These are phyloP conservation scores for Pluvialis apricaria DNA, from an alignment of 2,113 vertebrate species.

Conservation along the genomic window DNA sequence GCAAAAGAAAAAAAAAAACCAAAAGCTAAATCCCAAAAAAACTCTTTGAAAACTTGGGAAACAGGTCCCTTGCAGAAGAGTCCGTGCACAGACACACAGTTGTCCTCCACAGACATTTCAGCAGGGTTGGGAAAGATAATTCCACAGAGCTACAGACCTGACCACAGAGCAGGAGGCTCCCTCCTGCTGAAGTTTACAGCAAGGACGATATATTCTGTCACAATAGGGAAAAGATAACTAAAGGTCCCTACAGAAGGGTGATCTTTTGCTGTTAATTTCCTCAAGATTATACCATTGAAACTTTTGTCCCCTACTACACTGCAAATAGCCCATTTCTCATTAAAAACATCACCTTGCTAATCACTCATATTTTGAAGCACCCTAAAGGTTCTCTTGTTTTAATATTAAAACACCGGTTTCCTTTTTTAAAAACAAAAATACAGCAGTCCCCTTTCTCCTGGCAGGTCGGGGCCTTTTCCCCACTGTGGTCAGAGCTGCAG, in stretches of 20 bases:
- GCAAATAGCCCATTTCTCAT: background rate
- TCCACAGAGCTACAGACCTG: background rate
- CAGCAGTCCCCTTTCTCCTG: background rate
- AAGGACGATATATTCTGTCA: background rate
- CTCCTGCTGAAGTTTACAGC: background rate
- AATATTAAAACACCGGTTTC: background rate
- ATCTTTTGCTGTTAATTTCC: background rate
- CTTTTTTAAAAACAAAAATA: background rate
- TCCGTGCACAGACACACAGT: fast-evolving
- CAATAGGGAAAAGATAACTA: background rate
- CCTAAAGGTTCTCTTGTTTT: background rate
- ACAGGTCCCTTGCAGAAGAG: background rate
- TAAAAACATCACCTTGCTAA: background rate
- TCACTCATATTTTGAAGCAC: background rate
- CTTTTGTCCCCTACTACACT: background rate
- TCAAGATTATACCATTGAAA: background rate
- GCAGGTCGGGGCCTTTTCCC: background rate
- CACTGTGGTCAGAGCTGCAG: background rate
- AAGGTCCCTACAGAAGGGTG: background rate
- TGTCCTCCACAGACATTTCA: background rate
- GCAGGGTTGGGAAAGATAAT: background rate
- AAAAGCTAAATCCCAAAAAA: background rate
- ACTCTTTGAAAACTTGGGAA: background rate
- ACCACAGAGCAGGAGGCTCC: background rate
- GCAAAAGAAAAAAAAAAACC: background rate